phyloP scores from a whole-genome alignment of 1,140 invertebrate genomes.

The Thaumetopoea pityocampa region DNA sequence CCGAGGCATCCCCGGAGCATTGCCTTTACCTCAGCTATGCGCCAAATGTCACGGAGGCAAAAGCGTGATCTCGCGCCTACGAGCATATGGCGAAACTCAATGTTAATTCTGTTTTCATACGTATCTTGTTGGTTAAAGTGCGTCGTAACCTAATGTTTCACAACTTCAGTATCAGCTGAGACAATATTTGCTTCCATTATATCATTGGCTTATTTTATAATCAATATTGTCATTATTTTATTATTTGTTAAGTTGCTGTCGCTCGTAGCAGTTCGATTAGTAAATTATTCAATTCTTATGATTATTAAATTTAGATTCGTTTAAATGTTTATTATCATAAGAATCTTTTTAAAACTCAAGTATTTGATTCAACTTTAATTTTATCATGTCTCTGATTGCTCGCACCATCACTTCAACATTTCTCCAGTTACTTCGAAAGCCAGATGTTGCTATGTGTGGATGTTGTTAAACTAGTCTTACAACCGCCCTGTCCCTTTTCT shows the following conservation, averaged over 20 bases:
- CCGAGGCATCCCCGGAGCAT: constrained; percentile 33
- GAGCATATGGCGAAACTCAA: constrained; percentile 33
- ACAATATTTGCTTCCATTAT: constrained; percentile 20
- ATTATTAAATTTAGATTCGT: background rate
- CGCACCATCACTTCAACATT: constrained; percentile 34
- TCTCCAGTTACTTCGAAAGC: constrained; percentile 54
- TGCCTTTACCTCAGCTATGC: constrained; percentile 29
- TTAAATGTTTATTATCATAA: too few species aligned
- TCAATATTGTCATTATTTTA: constrained; percentile 9
- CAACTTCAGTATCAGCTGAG: constrained; percentile 18
- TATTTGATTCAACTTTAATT: constrained; percentile 15
- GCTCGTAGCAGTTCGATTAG: constrained; percentile 5
- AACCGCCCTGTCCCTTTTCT: constrained; percentile 48
- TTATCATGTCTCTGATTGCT: constrained; percentile 37
- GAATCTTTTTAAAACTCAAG: too few species aligned
- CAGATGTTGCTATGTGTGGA: constrained; percentile 43
- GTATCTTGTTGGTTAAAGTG: constrained; percentile 4
- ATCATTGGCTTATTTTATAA: constrained; percentile 23
- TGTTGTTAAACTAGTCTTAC: constrained; percentile 39
- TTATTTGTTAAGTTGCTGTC: constrained; percentile 16
- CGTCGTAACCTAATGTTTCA: constrained; percentile 5
- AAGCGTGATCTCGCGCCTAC: constrained; percentile 34
- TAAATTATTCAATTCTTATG: background rate
- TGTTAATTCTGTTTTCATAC: constrained; percentile 13
- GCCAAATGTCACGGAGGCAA: constrained; percentile 57